Evolutionary conservation across 2,113 vertebrate genomes (phyloP), one percentile per base, ranked within the genome.

Genomic region (Leiothrix lutea): DNA sequence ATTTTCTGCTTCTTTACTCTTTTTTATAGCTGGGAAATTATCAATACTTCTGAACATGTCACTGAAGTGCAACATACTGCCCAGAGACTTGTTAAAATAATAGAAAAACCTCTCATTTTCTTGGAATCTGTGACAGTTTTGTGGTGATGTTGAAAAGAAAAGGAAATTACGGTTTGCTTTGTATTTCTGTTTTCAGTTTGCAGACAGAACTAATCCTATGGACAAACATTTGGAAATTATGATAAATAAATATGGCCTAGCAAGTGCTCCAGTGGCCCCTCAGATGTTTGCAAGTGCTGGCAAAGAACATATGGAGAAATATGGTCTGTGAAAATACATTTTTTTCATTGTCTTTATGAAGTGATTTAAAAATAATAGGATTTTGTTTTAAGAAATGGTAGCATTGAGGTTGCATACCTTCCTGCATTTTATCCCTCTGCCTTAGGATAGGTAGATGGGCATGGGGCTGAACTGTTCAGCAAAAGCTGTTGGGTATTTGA

Each of bases 291-390:
- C 97, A 75, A 94, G 16, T 4, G 99, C 99, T 60, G 99, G 99
- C 80, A 98, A 91, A 96, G 99, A 99, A 84, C 98, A 99, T 79
- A 99, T 99, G 98, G 99, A 99, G 94, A 99, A 98, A 98, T 99
- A 99, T 2, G 99, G 99, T 99, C 98, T 87, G 96, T 66, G 53
- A 60, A 78, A 81, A 53, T 31, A 22, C 6, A 5, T 53, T 54
- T 29, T 26, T 80, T 56, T 71, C 26, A 42, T 54, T 85, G 44
- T 62, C 44, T 26, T 77, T 70, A 47, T 28, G 12, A 66, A 77
- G 11, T 62, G 13, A n/a, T 47, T 80, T 56, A 0, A 44, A 91
- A 72, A 44, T 14, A 66, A 21, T 36, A 11, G 20, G 47, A 40
- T 73, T 81, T 71, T 0, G 0, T 7, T 79, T 26, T 7, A 4